Base-by-base conservation (phyloP, 2,888 invertebrate species). In the Empis stercorea region DNA sequence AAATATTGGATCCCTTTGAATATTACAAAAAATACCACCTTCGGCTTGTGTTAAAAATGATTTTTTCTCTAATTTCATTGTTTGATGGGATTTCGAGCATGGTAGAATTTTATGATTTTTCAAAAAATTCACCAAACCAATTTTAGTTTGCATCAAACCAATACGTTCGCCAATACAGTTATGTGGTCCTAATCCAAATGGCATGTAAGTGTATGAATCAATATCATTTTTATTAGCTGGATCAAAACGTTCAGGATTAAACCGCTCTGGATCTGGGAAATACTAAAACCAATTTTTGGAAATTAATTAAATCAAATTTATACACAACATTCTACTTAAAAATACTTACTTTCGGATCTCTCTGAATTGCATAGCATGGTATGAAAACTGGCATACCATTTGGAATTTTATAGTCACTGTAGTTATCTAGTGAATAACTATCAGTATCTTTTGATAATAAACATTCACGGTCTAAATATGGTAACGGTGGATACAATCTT, bases 91-190 rank as follows among this genome's bases (percentile, higher is more conserved):
- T 30, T 56, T 58, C 7, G 55, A 51, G 30, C 61, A 61, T 1
- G 59, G 58, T 7, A 57, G 55, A 3, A 69, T 62, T 47, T 57
- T 54, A 57, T 68, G 68, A 50, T 65, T 65, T 11, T 61, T 60
- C 37, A 66, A 54, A 45, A 70, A 57, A 41, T 63, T 58, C 4
- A 66, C 59, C 30, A 70, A 51, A 0, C 70, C 70, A 44, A 68
- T 59, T 55, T 70, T 70, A 0, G 62, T 60, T 50, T 68, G 66
- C 3, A 69, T 46, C 38, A 63, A 52, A 1, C 63, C 66, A 48
- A 67, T 64, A 3, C 70, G 62, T 54, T 69, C 68, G 0, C 70
- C 69, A 48, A 70, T 67, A 48, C 70, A 70, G 38, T 59, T 62
- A 45, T 66, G 68, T 10, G 66, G 68, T 23, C 70, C 70, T 37